These are phyloP conservation scores for Trachymyrmex cornetzi DNA, from an alignment of 1,140 invertebrate species.

Conservation along the genomic window DNA sequence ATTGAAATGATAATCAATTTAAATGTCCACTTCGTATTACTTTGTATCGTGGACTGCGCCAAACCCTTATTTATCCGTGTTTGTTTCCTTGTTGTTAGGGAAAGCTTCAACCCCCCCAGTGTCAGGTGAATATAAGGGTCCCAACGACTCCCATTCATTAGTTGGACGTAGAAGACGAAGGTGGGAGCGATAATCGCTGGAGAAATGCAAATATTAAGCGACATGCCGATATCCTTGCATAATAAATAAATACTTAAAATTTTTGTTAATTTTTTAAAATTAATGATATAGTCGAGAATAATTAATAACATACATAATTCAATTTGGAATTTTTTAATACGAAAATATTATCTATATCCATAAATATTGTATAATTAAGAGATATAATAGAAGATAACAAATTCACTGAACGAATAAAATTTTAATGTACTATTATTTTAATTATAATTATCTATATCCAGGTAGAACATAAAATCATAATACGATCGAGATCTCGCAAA, in stretches of 20 bases:
- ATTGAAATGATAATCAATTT: background rate
- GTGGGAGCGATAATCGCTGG: background rate
- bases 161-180: background rate
- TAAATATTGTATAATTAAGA: too few relatives aligned
- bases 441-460: background rate
- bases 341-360: background rate
- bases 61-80: slow-evolving; percentile 60
- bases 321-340: background rate
- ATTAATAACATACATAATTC: background rate
- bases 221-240: background rate
- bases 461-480: too few relatives aligned
- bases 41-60: background rate
- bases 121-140: slow-evolving; percentile 5
- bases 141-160: slow-evolving; percentile 56
- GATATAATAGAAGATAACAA: too few relatives aligned
- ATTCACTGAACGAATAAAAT: background rate
- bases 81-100: slow-evolving; percentile 73
- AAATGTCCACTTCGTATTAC: slow-evolving; percentile 6
- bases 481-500: too few relatives aligned
- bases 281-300: background rate
- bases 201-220: background rate
- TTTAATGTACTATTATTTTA: background rate
- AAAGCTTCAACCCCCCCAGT: slow-evolving; percentile 49
- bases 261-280: background rate
- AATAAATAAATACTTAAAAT: slow-evolving; percentile 8